These are phyloP conservation scores for Glaucidium brasilianum DNA, from an alignment of 2,113 vertebrate species.

Conservation along the genomic window DNA sequence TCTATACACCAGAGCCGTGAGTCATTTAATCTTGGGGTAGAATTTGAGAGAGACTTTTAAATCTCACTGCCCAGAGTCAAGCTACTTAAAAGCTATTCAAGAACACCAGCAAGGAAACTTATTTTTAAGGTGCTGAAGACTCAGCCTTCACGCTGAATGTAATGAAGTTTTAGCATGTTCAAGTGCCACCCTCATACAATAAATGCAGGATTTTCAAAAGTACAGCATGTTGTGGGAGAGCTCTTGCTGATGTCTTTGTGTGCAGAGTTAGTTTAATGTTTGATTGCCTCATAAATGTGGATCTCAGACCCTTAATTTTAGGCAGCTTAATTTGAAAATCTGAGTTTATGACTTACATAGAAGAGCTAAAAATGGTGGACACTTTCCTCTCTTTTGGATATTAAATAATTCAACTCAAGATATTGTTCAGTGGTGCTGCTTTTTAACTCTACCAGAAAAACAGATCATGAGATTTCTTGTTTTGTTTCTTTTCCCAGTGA, in stretches of 20 bases:
- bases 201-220: background rate
- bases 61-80: background rate
- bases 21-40: slow-evolving; percentile 48
- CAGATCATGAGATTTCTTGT: background rate
- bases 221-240: background rate
- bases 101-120: background rate
- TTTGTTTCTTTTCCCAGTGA: slow-evolving; percentile 79
- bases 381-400: background rate
- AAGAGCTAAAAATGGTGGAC: background rate
- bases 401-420: background rate
- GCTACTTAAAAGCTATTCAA: background rate
- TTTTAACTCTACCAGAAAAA: background rate
- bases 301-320: background rate
- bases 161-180: background rate
- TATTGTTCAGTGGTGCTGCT: background rate
- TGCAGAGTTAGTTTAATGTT: background rate
- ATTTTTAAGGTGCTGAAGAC: background rate
- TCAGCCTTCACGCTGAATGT: background rate
- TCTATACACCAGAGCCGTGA: slow-evolving; percentile 99
- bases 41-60: background rate
- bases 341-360: background rate
- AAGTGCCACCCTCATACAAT: background rate
- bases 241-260: background rate
- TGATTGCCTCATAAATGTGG: background rate
- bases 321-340: background rate